Percentiles rank a stretch among this genome's conserved stretches.
phyloP scores from a whole-genome alignment of 2,888 invertebrate species.

The Ochropleura leucogaster region DNA sequence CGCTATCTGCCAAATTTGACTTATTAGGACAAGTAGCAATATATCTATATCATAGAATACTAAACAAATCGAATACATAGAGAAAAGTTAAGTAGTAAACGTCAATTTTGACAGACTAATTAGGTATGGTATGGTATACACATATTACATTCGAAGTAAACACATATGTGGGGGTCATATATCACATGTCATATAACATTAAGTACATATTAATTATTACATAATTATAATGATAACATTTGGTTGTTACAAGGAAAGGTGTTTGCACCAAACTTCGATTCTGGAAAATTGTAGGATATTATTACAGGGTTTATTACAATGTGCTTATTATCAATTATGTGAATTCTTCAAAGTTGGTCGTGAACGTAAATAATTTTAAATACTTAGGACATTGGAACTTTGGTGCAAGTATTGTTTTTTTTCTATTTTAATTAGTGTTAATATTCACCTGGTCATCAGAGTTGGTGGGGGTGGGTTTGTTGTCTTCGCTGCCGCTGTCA shows the following conservation, averaged over 20 bases:
- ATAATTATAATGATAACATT: conserved; percentile 39
- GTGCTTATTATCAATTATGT: background rate
- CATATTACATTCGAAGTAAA: conserved; percentile 44
- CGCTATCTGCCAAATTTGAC: conserved; percentile 63
- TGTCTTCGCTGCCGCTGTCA: conserved; percentile 90
- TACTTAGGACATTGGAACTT: conserved; percentile 51
- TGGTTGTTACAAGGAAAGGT: conserved; percentile 11
- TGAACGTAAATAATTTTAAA: conserved; percentile 17
- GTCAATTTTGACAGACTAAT: conserved; percentile 64
- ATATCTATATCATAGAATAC: background rate
- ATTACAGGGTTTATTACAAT: conserved; percentile 30
- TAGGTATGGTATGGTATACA: conserved; percentile 26
- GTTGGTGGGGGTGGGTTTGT: conserved; percentile 87
- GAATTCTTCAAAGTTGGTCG: conserved; percentile 6
- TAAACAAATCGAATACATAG: conserved; percentile 11
- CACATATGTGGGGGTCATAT: conserved; percentile 43
- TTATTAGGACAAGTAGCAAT: background rate
- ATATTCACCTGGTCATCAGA: conserved; percentile 90
- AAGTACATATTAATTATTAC: conserved; percentile 49
- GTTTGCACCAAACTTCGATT: conserved; percentile 63
- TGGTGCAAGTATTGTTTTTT: conserved; percentile 54
- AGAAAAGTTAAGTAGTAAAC: background rate
- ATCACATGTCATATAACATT: conserved; percentile 41
- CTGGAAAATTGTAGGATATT: conserved; percentile 45
- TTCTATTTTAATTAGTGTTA: conserved; percentile 47